Evolutionary conservation across 2,888 invertebrate genomes (phyloP).

Genomic region (Polydesmus complanatus): DNA sequence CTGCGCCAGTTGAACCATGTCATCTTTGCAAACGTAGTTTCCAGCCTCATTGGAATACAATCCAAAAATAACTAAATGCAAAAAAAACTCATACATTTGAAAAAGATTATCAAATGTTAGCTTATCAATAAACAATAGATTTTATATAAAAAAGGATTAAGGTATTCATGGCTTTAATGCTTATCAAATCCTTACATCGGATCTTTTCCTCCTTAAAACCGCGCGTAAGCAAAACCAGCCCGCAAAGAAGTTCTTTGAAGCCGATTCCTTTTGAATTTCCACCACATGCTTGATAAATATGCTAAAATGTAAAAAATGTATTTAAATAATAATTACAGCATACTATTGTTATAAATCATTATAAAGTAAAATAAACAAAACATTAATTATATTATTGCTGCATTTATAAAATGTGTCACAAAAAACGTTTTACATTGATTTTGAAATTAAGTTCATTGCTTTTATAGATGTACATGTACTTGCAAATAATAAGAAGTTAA

Average conservation of each 20-base stretch:
- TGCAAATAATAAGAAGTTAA: no score
- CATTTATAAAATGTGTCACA: no score
- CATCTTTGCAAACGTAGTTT: slow-evolving; percentile 55
- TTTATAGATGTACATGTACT: no score
- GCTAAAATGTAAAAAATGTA: no score
- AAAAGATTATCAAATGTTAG: neutral
- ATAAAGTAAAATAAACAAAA: no score
- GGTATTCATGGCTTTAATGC: neutral
- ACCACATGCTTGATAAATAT: slow-evolving; percentile 69
- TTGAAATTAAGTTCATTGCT: no score
- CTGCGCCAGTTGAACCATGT: slow-evolving; percentile 45
- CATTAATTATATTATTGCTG: no score
- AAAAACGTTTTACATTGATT: no score
- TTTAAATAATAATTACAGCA: no score
- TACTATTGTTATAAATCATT: no score
- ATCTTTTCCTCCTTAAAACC: slow-evolving; percentile 75
- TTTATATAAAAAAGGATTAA: neutral
- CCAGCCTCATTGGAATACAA: slow-evolving; percentile 69
- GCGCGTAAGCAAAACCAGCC: slow-evolving; percentile 69
- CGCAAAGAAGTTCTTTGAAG: slow-evolving; percentile 69
- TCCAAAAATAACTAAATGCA: slow-evolving; percentile 61
- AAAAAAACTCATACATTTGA: neutral
- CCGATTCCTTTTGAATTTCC: slow-evolving; percentile 66
- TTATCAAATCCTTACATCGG: slow-evolving; percentile 42
- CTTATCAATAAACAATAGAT: neutral